These are phyloP conservation scores for Oceanites oceanicus DNA, from an alignment of 2,113 vertebrate genomes.

Conservation along the genomic window DNA sequence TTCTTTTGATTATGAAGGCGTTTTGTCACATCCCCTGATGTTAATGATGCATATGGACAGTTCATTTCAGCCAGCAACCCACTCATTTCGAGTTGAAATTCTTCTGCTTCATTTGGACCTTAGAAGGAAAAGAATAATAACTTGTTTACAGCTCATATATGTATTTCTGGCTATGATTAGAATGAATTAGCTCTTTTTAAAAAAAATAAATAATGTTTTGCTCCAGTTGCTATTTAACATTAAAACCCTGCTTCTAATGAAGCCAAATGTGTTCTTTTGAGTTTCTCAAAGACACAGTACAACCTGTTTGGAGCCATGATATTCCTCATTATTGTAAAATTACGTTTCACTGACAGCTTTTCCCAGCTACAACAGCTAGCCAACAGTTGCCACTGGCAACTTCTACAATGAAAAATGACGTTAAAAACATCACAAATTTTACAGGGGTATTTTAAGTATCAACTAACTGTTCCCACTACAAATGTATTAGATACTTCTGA, in stretches of 20 bases:
- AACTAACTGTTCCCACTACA: not conserved
- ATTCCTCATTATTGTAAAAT: not conserved
- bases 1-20: constrained; percentile 89
- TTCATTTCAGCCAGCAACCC: constrained; percentile 91
- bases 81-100: constrained; percentile 96
- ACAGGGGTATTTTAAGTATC: not conserved
- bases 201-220: not conserved
- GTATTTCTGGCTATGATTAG: not conserved
- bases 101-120: constrained; percentile 93
- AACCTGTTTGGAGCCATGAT: not conserved
- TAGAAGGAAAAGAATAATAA: not conserved
- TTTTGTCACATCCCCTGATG: constrained; percentile 88
- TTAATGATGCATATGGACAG: constrained; percentile 88
- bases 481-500: not conserved
- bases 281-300: not conserved
- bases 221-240: not conserved
- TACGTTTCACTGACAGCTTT: not conserved
- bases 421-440: not conserved
- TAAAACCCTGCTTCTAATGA: not conserved
- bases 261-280: not conserved
- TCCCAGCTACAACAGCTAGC: not conserved
- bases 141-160: not conserved
- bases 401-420: not conserved
- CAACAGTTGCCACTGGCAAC: not conserved
- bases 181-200: not conserved